A percentile compares a stretch with the other conserved stretches of the same genome.
Evolutionary conservation across 23 tunicate genomes (phyloP).

Genomic region (Phallusia fumigata): DNA sequence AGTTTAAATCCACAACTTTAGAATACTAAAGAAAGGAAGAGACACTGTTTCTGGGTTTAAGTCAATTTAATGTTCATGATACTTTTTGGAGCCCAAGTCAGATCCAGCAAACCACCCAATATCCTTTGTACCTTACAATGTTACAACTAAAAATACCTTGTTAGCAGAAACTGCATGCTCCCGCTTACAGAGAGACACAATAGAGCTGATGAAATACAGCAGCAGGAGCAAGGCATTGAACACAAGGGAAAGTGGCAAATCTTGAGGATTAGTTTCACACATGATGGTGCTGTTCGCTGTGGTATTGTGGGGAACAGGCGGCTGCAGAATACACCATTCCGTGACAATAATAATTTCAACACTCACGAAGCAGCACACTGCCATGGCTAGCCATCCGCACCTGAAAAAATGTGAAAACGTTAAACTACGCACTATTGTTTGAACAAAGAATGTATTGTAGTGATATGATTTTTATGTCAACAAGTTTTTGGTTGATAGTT

Average conservation of each 20-base stretch:
- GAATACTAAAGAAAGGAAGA: too few relatives aligned
- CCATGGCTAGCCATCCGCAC: slow-evolving; percentile 19
- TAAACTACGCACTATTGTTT: too few relatives aligned
- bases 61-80: too few relatives aligned
- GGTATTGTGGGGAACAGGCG: background rate
- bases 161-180: background rate
- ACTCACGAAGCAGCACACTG: background rate
- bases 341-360: slow-evolving; percentile 21
- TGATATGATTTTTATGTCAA: too few relatives aligned
- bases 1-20: too few relatives aligned
- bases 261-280: slow-evolving; percentile 9
- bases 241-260: background rate
- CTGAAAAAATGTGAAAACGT: background rate
- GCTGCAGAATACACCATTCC: slow-evolving; percentile 18
- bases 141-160: too few relatives aligned
- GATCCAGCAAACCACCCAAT: too few relatives aligned
- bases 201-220: slow-evolving; percentile 15
- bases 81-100: too few relatives aligned
- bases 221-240: slow-evolving; percentile 17
- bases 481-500: too few relatives aligned
- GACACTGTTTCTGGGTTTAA: too few relatives aligned
- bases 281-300: background rate
- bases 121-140: too few relatives aligned
- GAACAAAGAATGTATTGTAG: too few relatives aligned
- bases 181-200: slow-evolving; percentile 18